Evolutionary conservation across 53 echinoderm and acorn worm genomes (phyloP), one percentile per base, ranked within the genome.

Genomic region (Paracentrotus lividus): DNA sequence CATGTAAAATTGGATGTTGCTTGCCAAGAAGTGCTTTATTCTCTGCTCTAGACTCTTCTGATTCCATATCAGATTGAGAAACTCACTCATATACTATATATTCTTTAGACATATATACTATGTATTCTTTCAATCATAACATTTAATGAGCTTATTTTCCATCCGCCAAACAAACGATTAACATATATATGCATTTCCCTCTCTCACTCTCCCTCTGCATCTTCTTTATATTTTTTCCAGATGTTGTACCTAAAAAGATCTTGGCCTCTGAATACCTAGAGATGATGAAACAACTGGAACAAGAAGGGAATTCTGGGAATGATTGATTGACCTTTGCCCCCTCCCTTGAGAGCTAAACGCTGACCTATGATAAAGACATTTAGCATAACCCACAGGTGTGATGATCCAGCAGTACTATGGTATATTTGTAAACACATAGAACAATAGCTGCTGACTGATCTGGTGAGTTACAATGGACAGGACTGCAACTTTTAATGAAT

Each of bases 231-330:
- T 60, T 60, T 24, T 21, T 60, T 60, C 24, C 38, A 91, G 91
- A 91, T 75, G 91, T 91, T 31, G 91, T 91, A 51, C 91, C 91
- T 16, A 91, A 75, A 55, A 91, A 91, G 76, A 75, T 91, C 53
- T 75, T 69, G 31, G 91, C 76, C 20, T 26, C 91, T 2, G 91
- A 91, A 34, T 91, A 91, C 91, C 49, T 91, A 7, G 52, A 91
- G 76, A 91, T 91, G 91, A 91, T 91, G 91, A 91, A 76, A 34
- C 91, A 75, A 52, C 75, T n/a, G 90, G 90, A 90, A 66, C 44
- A 65, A 65, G 42, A 90, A 65, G 43, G 21, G 33, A 36, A 42
- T 24, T 61, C 90, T 10, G 90, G 51, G 47, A 65, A 65, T 31
- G 61, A 65, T 65, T 87, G 88, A 87, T 84, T 29, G 51, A 40